Percentiles rank a stretch among this genome's conserved stretches.
Evolutionary conservation across 2,113 vertebrate species (phyloP).

Genomic region (Saguinus midas): DNA sequence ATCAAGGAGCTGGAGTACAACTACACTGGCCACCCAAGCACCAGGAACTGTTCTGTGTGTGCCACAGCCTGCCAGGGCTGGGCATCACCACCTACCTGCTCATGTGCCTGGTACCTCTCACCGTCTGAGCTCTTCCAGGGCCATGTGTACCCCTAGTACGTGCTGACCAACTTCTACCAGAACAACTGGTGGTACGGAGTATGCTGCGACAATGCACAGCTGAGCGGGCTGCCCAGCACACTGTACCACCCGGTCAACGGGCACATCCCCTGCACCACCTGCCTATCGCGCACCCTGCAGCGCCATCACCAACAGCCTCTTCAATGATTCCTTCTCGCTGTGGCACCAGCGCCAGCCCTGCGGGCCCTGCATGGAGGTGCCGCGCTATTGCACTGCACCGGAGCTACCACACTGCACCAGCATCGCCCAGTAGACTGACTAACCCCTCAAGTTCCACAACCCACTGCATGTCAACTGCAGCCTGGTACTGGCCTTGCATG

Average conservation of each 20-base stretch:
- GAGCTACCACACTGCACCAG: constrained; percentile 71
- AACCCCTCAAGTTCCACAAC: constrained; percentile 92
- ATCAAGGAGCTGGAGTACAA: constrained; percentile 87
- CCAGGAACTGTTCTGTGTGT: constrained; percentile 62
- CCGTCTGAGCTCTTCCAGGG: constrained; percentile 81
- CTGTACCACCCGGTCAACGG: constrained; percentile 77
- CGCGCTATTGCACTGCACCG: constrained; percentile 82
- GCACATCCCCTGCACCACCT: constrained; percentile 84
- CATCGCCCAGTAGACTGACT: constrained; percentile 94
- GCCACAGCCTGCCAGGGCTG: constrained; percentile 36
- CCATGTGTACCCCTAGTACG: constrained; percentile 92
- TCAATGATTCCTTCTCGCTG: constrained; percentile 90
- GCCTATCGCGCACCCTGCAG: constrained; percentile 91
- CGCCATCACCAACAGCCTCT: constrained; percentile 91
- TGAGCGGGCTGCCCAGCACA: constrained; percentile 81
- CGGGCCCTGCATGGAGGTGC: constrained; percentile 76
- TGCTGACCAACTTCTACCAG: constrained; percentile 90
- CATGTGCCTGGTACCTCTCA: constrained; percentile 64
- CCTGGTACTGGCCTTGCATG: constrained; percentile 82
- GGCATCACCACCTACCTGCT: constrained; percentile 36
- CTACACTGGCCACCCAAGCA: constrained; percentile 61
- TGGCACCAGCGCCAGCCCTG: constrained; percentile 69
- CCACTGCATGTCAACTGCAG: constrained; percentile 83
- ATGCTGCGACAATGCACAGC: constrained; percentile 88
- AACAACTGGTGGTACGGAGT: constrained; percentile 88